Evolutionary conservation across 2,888 invertebrate species (phyloP).

Genomic region (Flabesymbios commensalis): DNA sequence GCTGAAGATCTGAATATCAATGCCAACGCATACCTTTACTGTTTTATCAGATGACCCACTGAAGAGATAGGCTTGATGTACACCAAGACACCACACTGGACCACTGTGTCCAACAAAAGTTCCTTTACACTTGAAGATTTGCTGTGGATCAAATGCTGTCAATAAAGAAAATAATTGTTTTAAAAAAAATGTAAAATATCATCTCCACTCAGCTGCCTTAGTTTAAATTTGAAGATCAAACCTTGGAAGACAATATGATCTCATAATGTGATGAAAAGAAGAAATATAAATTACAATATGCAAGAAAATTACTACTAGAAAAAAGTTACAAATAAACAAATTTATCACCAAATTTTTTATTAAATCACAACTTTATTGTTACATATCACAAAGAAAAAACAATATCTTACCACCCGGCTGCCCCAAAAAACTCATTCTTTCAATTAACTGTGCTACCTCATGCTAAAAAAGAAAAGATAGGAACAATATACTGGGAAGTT

Average conservation of each 20-base stretch:
- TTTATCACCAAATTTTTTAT: no score
- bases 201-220: neutral
- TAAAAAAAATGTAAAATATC: neutral
- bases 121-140: slow-evolving; percentile 60
- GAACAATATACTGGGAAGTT: neutral
- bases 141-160: slow-evolving; percentile 58
- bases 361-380: no score
- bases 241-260: neutral
- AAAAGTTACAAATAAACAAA: no score
- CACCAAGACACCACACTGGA: slow-evolving; percentile 60
- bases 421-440: slow-evolving; percentile 44
- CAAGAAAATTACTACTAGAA: no score
- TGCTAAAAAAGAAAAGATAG: slow-evolving; percentile 37
- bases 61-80: slow-evolving; percentile 55
- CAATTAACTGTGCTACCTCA: slow-evolving; percentile 48
- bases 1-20: no score
- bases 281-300: no score
- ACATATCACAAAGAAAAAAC: no score
- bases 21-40: slow-evolving; percentile 59
- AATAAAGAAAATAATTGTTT: neutral
- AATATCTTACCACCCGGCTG: slow-evolving; percentile 46
- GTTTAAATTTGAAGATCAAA: neutral
- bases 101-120: slow-evolving; percentile 62
- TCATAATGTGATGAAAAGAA: no score
- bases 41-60: slow-evolving; percentile 61